Base-by-base conservation (phyloP, 2,888 invertebrate species). In the Callyntrura sp. region DNA sequence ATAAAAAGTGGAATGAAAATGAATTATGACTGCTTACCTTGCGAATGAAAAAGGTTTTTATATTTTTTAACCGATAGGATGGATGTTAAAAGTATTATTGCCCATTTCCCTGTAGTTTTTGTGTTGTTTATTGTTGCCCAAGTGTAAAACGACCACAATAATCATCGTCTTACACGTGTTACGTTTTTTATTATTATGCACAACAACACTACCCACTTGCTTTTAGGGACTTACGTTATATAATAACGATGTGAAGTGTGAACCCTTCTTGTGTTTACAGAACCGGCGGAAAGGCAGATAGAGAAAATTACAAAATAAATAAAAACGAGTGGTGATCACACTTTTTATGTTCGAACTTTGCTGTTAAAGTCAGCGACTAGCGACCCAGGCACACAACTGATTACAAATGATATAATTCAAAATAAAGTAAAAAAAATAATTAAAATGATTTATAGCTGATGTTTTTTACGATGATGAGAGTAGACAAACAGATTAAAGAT, bases 1-100 rank as follows among this genome's bases (percentile, higher is more conserved):
- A n/a, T n/a, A n/a, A 81, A 82, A 62, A 81, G 60, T 60, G 57
- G 35, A 43, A 68, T 68, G 68, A 68, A 65, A 68, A 68, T 68
- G 68, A 68, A 68, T 68, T 68, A 68, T 43, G 43, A n/a, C 43
- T 9, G n/a, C n/a, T n/a, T n/a, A n/a, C n/a, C n/a, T n/a, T n/a
- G n/a, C n/a, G n/a, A n/a, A n/a, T n/a, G n/a, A n/a, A n/a, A n/a
- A n/a, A n/a, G n/a, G n/a, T n/a, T n/a, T n/a, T n/a, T n/a, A n/a
- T n/a, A n/a, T n/a, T n/a, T n/a, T n/a, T n/a, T n/a, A n/a, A n/a
- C n/a, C n/a, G n/a, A n/a, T n/a, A n/a, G n/a, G n/a, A n/a, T n/a
- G n/a, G n/a, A n/a, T n/a, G 12, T 1, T 55, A n/a, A 55, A 45
- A 11, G n/a, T 12, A 65, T 28, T 12, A 65, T 28, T 25, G 55